Conservation (phyloP, 1,140 invertebrate species). For the Drosophila kikkawai region DNA sequence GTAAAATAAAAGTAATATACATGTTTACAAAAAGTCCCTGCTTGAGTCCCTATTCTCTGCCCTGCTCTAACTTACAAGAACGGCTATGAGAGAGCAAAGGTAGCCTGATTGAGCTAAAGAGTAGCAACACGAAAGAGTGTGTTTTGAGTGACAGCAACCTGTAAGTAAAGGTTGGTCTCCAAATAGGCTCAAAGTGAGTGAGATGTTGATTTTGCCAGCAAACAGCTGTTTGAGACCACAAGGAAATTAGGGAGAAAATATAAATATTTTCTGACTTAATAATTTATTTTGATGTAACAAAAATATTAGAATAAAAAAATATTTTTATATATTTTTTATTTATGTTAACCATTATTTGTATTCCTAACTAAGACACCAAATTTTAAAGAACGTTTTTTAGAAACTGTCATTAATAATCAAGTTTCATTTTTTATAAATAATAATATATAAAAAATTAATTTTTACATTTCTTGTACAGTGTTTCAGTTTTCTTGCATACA, state of each 20-base stretch:
- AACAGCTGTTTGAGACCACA: constrained; percentile 46
- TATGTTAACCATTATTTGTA: not conserved
- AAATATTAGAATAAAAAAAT: no score
- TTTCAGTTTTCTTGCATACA: not conserved
- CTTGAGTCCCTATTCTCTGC: not conserved
- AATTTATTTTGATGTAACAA: not conserved
- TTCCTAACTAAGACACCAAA: no score
- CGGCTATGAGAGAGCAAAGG: constrained; percentile 1
- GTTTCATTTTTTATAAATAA: no score
- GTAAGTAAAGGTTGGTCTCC: constrained; percentile 32
- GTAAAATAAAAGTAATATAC: not conserved
- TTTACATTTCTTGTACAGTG: not conserved
- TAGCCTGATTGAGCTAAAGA: constrained; percentile 10
- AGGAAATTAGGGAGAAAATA: not conserved
- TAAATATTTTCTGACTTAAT: not conserved
- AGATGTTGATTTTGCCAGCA: constrained; percentile 3
- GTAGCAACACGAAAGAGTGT: not conserved
- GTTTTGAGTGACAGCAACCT: constrained; percentile 51
- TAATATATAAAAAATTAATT: not conserved
- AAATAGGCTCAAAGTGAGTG: not conserved
- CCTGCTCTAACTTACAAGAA: not conserved
- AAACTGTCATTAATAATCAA: no score
- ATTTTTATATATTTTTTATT: not conserved
- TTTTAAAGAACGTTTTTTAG: not conserved
- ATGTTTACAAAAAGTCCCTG: not conserved